Evolutionary conservation across 2,888 invertebrate species (phyloP).

Genomic region (Caenorhabditis virilis): DNA sequence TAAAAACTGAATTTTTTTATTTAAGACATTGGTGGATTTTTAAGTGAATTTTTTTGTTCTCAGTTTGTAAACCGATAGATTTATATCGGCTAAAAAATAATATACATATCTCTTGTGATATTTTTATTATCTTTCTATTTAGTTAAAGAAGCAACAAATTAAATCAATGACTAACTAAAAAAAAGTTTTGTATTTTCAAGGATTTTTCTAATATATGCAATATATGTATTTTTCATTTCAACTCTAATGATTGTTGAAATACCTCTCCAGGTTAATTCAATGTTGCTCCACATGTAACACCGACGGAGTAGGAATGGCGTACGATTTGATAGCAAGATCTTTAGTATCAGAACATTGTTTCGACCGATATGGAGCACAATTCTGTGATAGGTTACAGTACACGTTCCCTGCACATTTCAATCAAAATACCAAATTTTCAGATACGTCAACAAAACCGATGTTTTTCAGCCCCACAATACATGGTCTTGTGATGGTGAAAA

Average conservation of each 20-base stretch:
- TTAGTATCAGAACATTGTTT: constrained; percentile 58
- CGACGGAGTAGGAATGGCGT: constrained; percentile 49
- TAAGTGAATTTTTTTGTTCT: too few species aligned
- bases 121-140: too few species aligned
- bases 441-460: constrained; percentile 58
- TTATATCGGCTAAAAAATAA: too few species aligned
- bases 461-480: constrained; percentile 51
- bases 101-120: too few species aligned
- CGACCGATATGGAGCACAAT: constrained; percentile 54
- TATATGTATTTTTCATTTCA: too few species aligned
- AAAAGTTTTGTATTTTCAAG: constrained; percentile 1
- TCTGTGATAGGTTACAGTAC: constrained; percentile 48
- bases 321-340: constrained; percentile 56
- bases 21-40: too few species aligned
- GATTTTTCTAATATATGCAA: too few species aligned
- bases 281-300: constrained; percentile 58
- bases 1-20: too few species aligned
- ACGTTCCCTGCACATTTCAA: too few species aligned
- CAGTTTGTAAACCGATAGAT: too few species aligned
- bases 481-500: constrained; percentile 60
- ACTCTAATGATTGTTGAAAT: too few species aligned
- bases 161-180: not conserved
- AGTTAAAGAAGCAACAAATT: too few species aligned
- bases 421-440: constrained; percentile 17
- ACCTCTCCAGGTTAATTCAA: constrained; percentile 48